Evolutionary conservation across 2,797 vertebrate species (phyloP), one percentile per base, ranked within the genome.

Genomic region (Pyrrhura leucotis): DNA sequence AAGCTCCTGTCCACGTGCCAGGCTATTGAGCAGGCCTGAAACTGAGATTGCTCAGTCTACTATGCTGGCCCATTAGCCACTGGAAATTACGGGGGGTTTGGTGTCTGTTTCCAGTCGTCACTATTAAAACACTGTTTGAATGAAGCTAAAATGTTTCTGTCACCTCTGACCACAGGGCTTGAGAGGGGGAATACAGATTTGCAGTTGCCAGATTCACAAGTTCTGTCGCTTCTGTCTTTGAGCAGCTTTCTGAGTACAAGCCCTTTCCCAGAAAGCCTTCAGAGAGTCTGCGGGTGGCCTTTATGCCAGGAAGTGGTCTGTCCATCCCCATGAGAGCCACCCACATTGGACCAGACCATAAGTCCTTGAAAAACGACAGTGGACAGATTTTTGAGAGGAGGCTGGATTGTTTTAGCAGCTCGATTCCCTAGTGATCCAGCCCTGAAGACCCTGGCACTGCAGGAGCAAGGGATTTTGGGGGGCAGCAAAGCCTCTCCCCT

Each of bases 11-110:
- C 29, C 61, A n/a, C 0, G 2, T 78, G 25, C 47, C 61, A 42
- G 33, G n/a, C 42, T 40, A 3, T 23, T 0, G 0, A 56, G 26
- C 50, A 51, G 44, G 31, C 50, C 47, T 54, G 66, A 33, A 59
- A 16, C 37, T 6, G 40, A 72, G 13, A 23, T 35, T 9, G 7
- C 39, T 37, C 33, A 8, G 21, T 19, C 26, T 37, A 48, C 31
- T 14, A 18, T 0, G 1, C 22, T 12, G 7, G 31, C 1, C 1
- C 22, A 12, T 62, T 47, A 40, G 39, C 74, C 18, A 5, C 5
- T 28, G 20, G 71, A 67, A 80, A 67, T 35, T 54, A 15, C 10
- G 29, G n/a, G 1, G 0, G 2, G 15, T 48, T 71, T 5, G 4
- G 12, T 79, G 48, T 40, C 22, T 20, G 31, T 44, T 68, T 44